Conservation (phyloP, 2,888 invertebrate genomes). For the Latrodectus hesperus region DNA sequence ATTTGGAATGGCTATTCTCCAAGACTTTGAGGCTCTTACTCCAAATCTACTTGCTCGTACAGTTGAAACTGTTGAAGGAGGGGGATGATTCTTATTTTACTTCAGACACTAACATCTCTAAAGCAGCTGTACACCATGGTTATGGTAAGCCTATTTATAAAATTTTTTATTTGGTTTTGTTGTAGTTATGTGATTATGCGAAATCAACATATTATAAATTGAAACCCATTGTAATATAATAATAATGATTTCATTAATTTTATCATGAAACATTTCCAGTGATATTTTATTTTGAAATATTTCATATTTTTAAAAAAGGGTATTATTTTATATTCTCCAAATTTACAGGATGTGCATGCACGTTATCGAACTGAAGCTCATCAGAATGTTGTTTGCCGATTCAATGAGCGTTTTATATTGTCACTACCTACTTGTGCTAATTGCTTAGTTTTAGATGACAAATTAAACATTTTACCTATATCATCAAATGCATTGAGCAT, state of each 20-base stretch:
- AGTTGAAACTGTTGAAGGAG: conserved; percentile 98
- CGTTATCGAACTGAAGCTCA: conserved; percentile 96
- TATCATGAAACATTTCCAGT: no score
- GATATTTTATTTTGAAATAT: no score
- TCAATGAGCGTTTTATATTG: conserved; percentile 94
- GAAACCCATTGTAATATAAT: not conserved
- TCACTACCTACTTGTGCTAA: conserved; percentile 90
- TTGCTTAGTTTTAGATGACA: conserved; percentile 91
- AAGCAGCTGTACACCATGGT: conserved; percentile 95
- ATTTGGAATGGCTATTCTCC: conserved; percentile 79
- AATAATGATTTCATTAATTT: no score
- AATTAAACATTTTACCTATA: conserved; percentile 91
- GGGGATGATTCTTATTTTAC: conserved; percentile 89
- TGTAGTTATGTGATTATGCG: not conserved
- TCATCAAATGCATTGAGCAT: conserved; percentile 91
- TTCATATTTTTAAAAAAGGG: no score
- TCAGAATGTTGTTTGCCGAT: conserved; percentile 91
- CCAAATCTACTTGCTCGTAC: conserved; percentile 97
- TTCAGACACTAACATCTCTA: conserved; percentile 89
- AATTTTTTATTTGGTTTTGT: not conserved
- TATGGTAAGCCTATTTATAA: conserved; percentile 79
- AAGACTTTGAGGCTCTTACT: conserved; percentile 98
- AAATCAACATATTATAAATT: not conserved
- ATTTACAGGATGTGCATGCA: conserved; percentile 88
- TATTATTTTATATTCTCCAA: not conserved